Evolutionary conservation across 2,888 invertebrate species (phyloP), one percentile per base, ranked within the genome.

Genomic region (Melieria picta): DNA sequence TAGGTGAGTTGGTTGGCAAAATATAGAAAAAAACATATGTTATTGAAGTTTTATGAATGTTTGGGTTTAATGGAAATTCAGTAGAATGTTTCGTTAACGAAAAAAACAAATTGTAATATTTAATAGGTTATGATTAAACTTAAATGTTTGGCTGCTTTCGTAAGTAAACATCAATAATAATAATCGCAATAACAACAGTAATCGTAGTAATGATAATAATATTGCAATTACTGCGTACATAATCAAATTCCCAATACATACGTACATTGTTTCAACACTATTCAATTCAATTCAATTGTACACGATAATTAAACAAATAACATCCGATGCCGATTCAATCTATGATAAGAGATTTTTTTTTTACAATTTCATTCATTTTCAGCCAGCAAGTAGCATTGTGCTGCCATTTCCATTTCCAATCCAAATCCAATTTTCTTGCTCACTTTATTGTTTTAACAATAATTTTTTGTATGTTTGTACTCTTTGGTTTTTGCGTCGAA

Each of bases 191-290:
- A 16, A n/a, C 55, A 45, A 47, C 55, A 11, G 47, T 61, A 69
- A 30, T 30, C 52, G 42, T 50, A 68, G 57, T 66, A 57, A 46
- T 72, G 46, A 69, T 74, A 52, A 64, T 69, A 69, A 71, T 72
- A 66, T 74, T 73, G 72, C 73, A 75, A 73, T 73, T 73, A 74
- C 73, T 71, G 68, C 61, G 52, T 66, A 68, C 50, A 57, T 68
- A 50, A 67, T 66, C 67, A 67, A 65, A 65, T 52, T 46, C 57
- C 50, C 67, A 56, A 61, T 65, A 48, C 11, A 67, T 70, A 67
- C 65, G 43, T 70, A 57, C 64, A n/a, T 6, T 43, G 42, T 56
- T 56, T 47, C 46, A 56, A 50, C 30, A 30, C 62, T 57, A 30
- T 62, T 52, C 30, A 42, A 73, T 62, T 69, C 50, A 64, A 62